Base-by-base conservation (phyloP, 2,888 invertebrate genomes). In the Pseudococcus jackbeardsleyi region DNA sequence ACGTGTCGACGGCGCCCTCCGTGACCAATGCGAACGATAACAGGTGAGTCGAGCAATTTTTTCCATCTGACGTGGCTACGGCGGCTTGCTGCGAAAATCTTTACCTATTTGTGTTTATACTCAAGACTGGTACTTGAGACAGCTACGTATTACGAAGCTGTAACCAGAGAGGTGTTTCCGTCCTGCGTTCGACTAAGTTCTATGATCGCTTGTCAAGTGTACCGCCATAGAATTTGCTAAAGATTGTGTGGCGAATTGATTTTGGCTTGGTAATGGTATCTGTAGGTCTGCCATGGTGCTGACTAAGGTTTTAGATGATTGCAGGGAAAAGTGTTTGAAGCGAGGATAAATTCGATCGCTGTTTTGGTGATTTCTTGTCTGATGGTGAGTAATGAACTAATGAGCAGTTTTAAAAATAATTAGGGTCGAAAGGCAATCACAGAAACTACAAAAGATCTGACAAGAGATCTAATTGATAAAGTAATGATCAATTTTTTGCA, bases 1-100 rank as follows among this genome's bases (percentile, higher is more conserved):
- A 84, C 84, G 19, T 64, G 33, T 59, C 85, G 64, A 64, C 85
- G n/a, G 64, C 85, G 59, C 54, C 85, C 85, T 64, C 85, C 85
- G 85, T 85, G 64, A 85, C 85, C n/a, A 59, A 54, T 42, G 85
- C 64, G 42, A n/a, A 6, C 17, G 79, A 82, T 54, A 85, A 85
- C 59, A 85, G 85, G 85, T 85, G 59, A 85, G 85, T n/a, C 26
- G 79, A 46, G n/a, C 19, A 22, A 12, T 46, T 42, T 82, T 42
- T 82, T 68, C 7, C 4, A 6, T 42, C 42, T 42, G 42, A 42
- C 50, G 50, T 50, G 12, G 48, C 0, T 50, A 15, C 15, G 50
- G 50, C 12, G 6, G 54, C 54, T 8, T 15, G 68, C 22, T 6
- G 77, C 42, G 42, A 77, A 77, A 77, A 77, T 77, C 77, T 77